A percentile compares a stretch with the other conserved stretches of the same genome.
Conservation (phyloP, 2,888 invertebrate species). For the Sinelater perroti region DNA sequence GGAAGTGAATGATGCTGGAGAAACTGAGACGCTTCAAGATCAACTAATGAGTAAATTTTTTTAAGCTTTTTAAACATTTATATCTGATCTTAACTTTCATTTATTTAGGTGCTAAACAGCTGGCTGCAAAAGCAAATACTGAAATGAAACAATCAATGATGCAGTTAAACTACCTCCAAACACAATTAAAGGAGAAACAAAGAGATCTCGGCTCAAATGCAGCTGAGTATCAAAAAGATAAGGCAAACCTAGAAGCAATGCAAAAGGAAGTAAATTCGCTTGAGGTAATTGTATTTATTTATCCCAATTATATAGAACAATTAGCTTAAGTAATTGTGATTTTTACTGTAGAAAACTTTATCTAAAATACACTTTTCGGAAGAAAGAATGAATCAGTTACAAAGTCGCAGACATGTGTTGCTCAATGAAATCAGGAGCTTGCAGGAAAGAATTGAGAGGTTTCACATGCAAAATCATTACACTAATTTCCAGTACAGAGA, state of each 20-base stretch:
- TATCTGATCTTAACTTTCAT: not conserved
- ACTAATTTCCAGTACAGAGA: constrained; percentile 78
- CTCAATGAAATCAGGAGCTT: constrained; percentile 65
- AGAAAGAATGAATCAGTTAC: constrained; percentile 66
- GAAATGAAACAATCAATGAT: constrained; percentile 80
- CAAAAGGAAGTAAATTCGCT: constrained; percentile 67
- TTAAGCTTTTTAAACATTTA: constrained; percentile 2
- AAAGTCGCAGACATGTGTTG: constrained; percentile 63
- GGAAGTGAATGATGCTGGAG: constrained; percentile 79
- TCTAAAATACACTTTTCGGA: constrained; percentile 69
- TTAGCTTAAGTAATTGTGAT: not conserved
- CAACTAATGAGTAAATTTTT: constrained; percentile 79
- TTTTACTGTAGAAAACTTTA: constrained; percentile 57
- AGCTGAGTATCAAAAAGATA: constrained; percentile 73
- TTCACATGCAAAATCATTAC: constrained; percentile 67
- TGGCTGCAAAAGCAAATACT: constrained; percentile 79
- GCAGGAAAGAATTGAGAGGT: constrained; percentile 66
- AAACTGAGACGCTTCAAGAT: constrained; percentile 85
- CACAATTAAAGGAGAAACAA: constrained; percentile 71
- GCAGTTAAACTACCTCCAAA: constrained; percentile 72
- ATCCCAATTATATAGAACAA: not conserved
- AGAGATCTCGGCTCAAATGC: constrained; percentile 73
- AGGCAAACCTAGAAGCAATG: constrained; percentile 65
- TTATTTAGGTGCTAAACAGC: constrained; percentile 75
- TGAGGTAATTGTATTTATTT: too few relatives aligned